A percentile compares a stretch with the other conserved stretches of the same genome.
These are phyloP conservation scores for Drosophila ezoana DNA, from an alignment of 2,888 invertebrate genomes.

Conservation along the genomic window DNA sequence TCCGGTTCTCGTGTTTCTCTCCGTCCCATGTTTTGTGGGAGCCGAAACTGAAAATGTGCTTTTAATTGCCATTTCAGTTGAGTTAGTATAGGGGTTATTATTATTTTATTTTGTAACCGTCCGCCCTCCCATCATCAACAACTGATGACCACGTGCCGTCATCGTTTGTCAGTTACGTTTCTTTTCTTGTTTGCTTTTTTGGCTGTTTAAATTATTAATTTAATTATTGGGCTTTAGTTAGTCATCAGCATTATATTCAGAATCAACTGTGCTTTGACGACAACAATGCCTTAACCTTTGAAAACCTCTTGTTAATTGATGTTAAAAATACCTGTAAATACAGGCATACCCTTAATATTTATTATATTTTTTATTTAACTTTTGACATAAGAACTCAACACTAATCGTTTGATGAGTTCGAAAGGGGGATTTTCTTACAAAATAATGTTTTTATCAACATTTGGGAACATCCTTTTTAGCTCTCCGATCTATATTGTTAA, in stretches of 20 bases:
- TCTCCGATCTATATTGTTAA: too few species aligned
- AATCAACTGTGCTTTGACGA: background rate
- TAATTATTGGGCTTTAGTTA: constrained; percentile 32
- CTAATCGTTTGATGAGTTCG: background rate
- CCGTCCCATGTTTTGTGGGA: background rate
- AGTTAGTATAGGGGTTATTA: constrained; percentile 30
- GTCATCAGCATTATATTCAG: constrained; percentile 22
- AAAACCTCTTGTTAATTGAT: constrained; percentile 7
- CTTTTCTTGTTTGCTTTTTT: background rate
- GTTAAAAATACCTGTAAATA: background rate
- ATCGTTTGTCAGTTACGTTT: constrained; percentile 27
- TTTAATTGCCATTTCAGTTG: constrained; percentile 57
- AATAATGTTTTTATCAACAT: too few species aligned
- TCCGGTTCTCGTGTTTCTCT: constrained; percentile 30
- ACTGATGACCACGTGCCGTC: constrained; percentile 34
- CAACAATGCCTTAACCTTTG: constrained; percentile 1
- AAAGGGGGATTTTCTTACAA: background rate
- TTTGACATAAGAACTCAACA: background rate
- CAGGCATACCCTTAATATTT: background rate
- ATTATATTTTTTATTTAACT: background rate
- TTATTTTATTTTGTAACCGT: background rate
- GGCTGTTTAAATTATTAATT: constrained; percentile 50
- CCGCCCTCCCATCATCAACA: background rate
- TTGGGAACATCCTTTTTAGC: too few species aligned
- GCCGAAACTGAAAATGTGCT: constrained; percentile 54